A percentile compares a stretch with the other conserved stretches of the same genome.
Evolutionary conservation across 2,113 vertebrate species (phyloP).

Genomic region (Cochlearius cochlearius): DNA sequence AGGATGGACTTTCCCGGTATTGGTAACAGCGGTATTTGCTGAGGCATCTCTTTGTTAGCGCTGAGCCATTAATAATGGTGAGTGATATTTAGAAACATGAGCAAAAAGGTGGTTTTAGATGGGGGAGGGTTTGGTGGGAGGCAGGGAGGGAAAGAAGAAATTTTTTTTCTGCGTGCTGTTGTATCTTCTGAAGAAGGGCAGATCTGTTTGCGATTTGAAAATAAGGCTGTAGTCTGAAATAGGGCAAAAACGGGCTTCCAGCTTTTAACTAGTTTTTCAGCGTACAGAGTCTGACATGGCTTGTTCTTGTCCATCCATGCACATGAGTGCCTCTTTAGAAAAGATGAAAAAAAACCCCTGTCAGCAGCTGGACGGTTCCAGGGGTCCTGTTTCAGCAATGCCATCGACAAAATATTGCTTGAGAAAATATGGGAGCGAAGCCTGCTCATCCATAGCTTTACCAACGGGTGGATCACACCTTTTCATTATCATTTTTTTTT

Average conservation of each 20-base stretch:
- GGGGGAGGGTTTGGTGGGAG: not conserved
- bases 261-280: not conserved
- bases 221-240: not conserved
- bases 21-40: not conserved
- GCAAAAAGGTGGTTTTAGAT: not conserved
- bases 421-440: rapidly evolving
- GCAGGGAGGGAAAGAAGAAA: not conserved
- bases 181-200: not conserved
- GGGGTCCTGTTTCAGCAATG: not conserved
- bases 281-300: not conserved
- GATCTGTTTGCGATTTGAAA: rapidly evolving
- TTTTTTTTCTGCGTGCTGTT: not conserved
- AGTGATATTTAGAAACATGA: not conserved
- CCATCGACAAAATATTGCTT: not conserved
- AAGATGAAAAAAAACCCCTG: not conserved
- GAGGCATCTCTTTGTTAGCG: not conserved
- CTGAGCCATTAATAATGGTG: not conserved
- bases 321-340: not conserved
- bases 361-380: not conserved
- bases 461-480: not conserved
- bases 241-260: not conserved
- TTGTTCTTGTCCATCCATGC: not conserved
- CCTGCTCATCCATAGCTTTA: not conserved
- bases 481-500: not conserved
- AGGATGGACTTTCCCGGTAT: not conserved